These are phyloP conservation scores for Alfaro cultratus DNA, from an alignment of 2,797 vertebrate genomes.

Conservation along the genomic window DNA sequence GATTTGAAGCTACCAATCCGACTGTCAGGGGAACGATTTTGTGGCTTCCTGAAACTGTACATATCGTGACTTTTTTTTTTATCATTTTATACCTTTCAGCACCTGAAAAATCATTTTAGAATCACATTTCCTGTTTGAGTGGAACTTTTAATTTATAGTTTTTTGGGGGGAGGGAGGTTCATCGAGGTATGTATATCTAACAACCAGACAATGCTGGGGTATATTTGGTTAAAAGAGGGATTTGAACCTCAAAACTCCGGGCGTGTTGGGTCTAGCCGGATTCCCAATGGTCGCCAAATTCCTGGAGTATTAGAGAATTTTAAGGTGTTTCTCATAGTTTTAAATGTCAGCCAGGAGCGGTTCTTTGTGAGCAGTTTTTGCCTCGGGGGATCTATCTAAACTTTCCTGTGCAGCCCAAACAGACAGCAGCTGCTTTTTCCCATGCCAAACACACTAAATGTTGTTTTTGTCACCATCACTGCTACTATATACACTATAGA, in stretches of 20 bases:
- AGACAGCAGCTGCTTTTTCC: not conserved
- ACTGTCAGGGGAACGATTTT: constrained; percentile 5
- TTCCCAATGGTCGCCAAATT: constrained; percentile 20
- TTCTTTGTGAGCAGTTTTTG: not conserved
- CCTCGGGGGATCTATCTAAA: not conserved
- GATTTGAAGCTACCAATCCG: not conserved
- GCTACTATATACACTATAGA: not conserved
- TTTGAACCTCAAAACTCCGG: not conserved
- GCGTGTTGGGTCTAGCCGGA: constrained; percentile 2
- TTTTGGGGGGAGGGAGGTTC: not conserved
- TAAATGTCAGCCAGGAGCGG: not conserved
- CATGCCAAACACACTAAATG: not conserved
- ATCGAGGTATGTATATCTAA: not conserved
- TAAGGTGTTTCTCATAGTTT: constrained; percentile 22
- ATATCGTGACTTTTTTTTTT: not conserved
- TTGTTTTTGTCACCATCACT: not conserved
- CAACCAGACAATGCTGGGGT: not conserved
- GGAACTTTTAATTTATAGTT: not conserved
- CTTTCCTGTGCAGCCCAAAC: not conserved
- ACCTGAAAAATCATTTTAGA: not conserved
- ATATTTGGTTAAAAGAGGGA: not conserved
- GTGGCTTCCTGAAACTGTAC: not conserved
- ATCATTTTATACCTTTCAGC: not conserved
- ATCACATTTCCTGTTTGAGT: not conserved
- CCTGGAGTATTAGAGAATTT: constrained; percentile 19